Percentiles rank a stretch among this genome's conserved stretches.
Conservation (phyloP, 2,888 invertebrate genomes). For the Apotomis capreana region DNA sequence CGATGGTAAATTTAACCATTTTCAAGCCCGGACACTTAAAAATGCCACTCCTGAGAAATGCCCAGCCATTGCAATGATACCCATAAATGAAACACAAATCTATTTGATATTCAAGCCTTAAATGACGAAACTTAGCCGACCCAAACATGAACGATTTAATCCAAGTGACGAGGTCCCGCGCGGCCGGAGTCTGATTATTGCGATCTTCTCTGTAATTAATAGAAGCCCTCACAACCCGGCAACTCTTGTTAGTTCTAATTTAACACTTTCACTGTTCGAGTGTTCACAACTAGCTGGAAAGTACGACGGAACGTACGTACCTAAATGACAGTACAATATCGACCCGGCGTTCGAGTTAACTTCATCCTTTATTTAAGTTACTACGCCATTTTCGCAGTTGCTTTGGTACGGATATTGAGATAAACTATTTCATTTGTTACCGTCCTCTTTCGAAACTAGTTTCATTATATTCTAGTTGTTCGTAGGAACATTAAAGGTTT, state of each 20-base stretch:
- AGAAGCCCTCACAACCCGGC: constrained; percentile 15
- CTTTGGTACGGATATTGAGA: background rate
- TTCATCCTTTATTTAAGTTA: constrained; percentile 31
- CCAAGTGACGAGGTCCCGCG: background rate
- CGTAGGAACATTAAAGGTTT: too few species aligned
- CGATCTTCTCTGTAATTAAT: constrained; percentile 34
- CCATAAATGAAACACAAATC: too few species aligned
- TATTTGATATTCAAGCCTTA: background rate
- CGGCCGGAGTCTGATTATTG: constrained; percentile 28
- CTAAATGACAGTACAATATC: constrained; percentile 35
- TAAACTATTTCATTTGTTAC: background rate
- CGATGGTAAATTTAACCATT: too few species aligned
- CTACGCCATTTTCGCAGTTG: constrained; percentile 8
- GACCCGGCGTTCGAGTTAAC: constrained; percentile 27
- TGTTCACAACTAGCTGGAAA: constrained; percentile 34
- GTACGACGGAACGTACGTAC: constrained; percentile 32
- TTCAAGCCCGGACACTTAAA: too few species aligned
- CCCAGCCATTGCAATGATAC: too few species aligned
- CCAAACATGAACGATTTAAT: background rate
- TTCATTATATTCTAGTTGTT: background rate
- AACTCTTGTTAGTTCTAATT: constrained; percentile 39
- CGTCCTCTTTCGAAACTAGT: background rate
- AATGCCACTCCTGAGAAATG: too few species aligned
- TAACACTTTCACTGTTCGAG: constrained; percentile 36
- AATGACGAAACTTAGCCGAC: background rate